Conservation (phyloP, 2,888 invertebrate genomes). For the Ditula angustiorana region DNA sequence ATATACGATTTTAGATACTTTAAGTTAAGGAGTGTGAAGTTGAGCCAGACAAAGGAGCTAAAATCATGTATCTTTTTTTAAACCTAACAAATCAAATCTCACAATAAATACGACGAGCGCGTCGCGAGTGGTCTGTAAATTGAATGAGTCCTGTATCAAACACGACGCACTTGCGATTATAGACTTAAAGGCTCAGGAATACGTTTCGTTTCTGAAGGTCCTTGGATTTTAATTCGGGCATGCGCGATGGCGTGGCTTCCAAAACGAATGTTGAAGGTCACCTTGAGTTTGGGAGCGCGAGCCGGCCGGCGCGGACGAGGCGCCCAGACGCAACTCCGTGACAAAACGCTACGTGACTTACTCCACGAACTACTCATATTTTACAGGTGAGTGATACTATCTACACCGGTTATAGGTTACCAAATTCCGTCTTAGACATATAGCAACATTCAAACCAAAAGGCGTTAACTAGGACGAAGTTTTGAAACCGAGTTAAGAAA, state of each 20-base stretch:
- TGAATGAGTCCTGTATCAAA: conserved; percentile 56
- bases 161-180: conserved; percentile 42
- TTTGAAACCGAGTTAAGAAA: too few species aligned
- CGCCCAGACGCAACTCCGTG: conserved; percentile 44
- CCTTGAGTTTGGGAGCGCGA: conserved; percentile 60
- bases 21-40: background rate
- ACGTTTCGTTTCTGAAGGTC: conserved; percentile 54
- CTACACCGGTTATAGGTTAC: background rate
- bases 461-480: too few species aligned
- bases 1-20: too few species aligned
- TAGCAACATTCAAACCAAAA: too few species aligned
- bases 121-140: conserved; percentile 42
- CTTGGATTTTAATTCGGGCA: conserved; percentile 59
- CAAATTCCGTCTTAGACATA: background rate
- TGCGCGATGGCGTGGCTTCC: conserved; percentile 72
- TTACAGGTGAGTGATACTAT: conserved; percentile 45
- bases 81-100: background rate
- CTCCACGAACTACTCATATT: conserved; percentile 49
- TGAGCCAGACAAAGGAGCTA: background rate
- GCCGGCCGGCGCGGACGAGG: conserved; percentile 43
- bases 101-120: background rate
- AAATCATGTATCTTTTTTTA: background rate
- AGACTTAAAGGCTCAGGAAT: conserved; percentile 45
- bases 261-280: conserved; percentile 75
- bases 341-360: conserved; percentile 56